Evolutionary conservation across 1,140 invertebrate species (phyloP), one percentile per base, ranked within the genome.

Genomic region (Neodiprion fabricii): DNA sequence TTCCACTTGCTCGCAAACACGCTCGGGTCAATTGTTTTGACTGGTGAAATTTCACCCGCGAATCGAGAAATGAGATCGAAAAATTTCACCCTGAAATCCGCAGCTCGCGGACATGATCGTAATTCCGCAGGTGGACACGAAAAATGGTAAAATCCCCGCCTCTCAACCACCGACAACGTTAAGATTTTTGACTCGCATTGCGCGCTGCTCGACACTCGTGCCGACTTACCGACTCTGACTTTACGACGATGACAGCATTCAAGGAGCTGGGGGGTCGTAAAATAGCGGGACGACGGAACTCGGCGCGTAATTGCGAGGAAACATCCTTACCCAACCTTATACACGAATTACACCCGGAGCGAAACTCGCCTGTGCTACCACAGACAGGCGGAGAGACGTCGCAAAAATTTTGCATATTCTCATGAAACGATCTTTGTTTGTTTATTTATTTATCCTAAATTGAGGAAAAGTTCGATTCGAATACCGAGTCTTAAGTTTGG

Each of bases 201-300:
- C 28, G 1, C 28, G 5, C 28, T 40, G 5, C 28, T 40, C 28
- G 28, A 40, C 28, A 40, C 28, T 40, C 53, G 53, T 61, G 53
- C 53, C 11, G 11, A 61, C 5, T 61, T 14, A 61, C 11, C 53
- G 53, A 61, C 53, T 61, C 5, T 61, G 53, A 61, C 53, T 61
- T 61, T 61, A 61, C 53, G 53, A 61, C 53, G 53, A 4, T 61
- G 53, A 61, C 53, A 61, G 53, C n/a, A 61, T 61, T 61, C n/a
- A 61, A 61, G 11, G n/a, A 0, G 8, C 53, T 12, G 53, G 53
- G 53, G 53, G n/a, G n/a, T 61, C 53, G n/a, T 61, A 61, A 61
- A 61, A 61, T 17, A 61, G 0, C 11, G n/a, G 53, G 53, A 17
- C 9, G 53, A 61, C 53, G 53, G 0, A 61, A 9, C 53, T 61